A percentile compares a stretch with the other conserved stretches of the same genome.
Evolutionary conservation across 1,140 invertebrate species (phyloP).

Genomic region (Pseudomyrmex cubaensis): DNA sequence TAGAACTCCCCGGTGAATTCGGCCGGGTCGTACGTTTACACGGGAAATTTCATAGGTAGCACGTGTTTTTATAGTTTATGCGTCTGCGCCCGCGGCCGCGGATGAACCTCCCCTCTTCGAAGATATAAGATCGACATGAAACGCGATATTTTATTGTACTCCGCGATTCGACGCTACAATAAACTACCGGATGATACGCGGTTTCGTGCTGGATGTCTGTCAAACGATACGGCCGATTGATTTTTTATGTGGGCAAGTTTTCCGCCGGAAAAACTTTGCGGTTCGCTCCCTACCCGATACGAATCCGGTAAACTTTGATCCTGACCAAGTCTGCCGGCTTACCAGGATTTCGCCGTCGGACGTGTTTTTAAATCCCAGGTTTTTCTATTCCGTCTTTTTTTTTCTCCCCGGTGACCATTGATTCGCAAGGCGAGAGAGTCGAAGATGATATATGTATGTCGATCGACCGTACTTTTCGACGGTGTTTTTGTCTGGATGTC

Average conservation of each 20-base stretch:
- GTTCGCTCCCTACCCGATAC: constrained; percentile 1
- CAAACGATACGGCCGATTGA: constrained; percentile 60
- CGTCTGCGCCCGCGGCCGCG: constrained; percentile 56
- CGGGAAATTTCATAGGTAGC: constrained; percentile 68
- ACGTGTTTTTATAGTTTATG: constrained; percentile 76
- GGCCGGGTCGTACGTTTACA: constrained; percentile 43
- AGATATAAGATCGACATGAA: constrained; percentile 67
- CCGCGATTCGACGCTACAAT: constrained; percentile 46
- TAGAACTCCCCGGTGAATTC: constrained; percentile 54
- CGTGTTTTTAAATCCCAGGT: constrained; percentile 11
- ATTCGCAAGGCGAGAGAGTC: constrained; percentile 25
- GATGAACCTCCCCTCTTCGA: constrained; percentile 56
- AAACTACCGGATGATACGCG: constrained; percentile 41
- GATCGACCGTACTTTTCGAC: background rate
- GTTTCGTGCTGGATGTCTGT: constrained; percentile 45
- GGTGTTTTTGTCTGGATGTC: background rate
- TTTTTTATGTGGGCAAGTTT: constrained; percentile 58
- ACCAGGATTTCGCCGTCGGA: constrained; percentile 39
- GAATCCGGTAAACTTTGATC: constrained; percentile 25
- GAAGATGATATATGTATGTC: constrained; percentile 6
- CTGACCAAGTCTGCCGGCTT: constrained; percentile 38
- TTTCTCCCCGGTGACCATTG: constrained; percentile 16
- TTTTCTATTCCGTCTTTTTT: background rate
- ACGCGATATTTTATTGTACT: constrained; percentile 64
- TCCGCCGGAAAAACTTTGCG: constrained; percentile 30